Evolutionary conservation across 2,888 invertebrate genomes (phyloP).

Genomic region (Zygothrica quintamaculata): DNA sequence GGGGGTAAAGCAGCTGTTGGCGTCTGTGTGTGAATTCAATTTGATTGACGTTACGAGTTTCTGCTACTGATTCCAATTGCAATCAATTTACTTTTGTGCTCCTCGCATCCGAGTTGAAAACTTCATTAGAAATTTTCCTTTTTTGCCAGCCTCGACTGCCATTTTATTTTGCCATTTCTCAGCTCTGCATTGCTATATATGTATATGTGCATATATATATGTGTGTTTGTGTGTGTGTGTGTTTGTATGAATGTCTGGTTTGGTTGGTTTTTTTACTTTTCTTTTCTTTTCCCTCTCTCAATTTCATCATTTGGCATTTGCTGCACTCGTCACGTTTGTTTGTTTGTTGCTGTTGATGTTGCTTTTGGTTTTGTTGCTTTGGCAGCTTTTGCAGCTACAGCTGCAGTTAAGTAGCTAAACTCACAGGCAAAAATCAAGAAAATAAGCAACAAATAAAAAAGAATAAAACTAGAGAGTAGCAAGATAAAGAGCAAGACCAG

Average conservation of each 20-base stretch:
- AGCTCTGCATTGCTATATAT: constrained; percentile 11
- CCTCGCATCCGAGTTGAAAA: constrained; percentile 76
- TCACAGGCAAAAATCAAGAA: constrained; percentile 35
- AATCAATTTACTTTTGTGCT: constrained; percentile 79
- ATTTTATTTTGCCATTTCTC: constrained; percentile 52
- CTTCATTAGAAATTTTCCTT: constrained; percentile 75
- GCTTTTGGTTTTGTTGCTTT: constrained; percentile 30
- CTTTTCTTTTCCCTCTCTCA: constrained; percentile 28
- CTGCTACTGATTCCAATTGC: constrained; percentile 80
- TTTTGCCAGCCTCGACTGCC: constrained; percentile 47
- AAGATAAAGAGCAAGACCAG: constrained; percentile 9
- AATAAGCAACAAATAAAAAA: constrained; percentile 13
- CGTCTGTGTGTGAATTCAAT: constrained; percentile 73
- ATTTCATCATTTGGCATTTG: constrained; percentile 61
- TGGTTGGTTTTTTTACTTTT: constrained; percentile 13
- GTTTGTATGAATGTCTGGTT: constrained; percentile 11
- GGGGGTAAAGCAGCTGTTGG: constrained; percentile 31
- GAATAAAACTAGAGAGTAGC: constrained; percentile 41
- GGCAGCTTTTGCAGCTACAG: constrained; percentile 36
- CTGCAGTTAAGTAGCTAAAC: constrained; percentile 74
- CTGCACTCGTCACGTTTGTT: constrained; percentile 65
- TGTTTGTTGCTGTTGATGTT: constrained; percentile 40
- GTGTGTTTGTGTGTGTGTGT: constrained; percentile 23
- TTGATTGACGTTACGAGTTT: constrained; percentile 80
- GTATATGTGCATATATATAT: constrained; percentile 10